Evolutionary conservation across 2,797 vertebrate genomes (phyloP).

Genomic region (Eupleurogrammus muticus): DNA sequence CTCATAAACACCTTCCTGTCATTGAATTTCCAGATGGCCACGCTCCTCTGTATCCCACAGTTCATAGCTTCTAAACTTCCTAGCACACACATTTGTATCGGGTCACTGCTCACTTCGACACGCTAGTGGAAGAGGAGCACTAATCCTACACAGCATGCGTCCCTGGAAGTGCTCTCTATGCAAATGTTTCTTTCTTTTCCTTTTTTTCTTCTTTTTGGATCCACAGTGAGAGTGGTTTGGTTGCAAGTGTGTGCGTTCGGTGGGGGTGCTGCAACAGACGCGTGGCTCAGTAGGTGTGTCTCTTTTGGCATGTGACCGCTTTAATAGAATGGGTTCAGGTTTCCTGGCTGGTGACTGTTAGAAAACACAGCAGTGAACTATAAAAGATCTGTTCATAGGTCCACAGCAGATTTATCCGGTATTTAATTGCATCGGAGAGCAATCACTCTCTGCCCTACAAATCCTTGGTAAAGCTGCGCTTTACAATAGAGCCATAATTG

Average conservation of each 20-base stretch:
- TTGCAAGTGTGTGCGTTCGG: constrained; percentile 33
- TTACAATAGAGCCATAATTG: constrained; percentile 89
- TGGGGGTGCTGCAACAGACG: constrained; percentile 21
- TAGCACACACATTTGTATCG: constrained; percentile 74
- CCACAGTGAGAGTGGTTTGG: constrained; percentile 27
- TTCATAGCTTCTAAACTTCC: constrained; percentile 74
- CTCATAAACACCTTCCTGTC: constrained; percentile 72
- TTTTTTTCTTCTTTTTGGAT: not conserved
- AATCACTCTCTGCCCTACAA: constrained; percentile 84
- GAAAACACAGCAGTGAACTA: constrained; percentile 71
- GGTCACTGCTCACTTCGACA: constrained; percentile 80
- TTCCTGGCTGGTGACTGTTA: constrained; percentile 43
- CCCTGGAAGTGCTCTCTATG: constrained; percentile 72
- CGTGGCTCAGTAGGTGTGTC: constrained; percentile 21
- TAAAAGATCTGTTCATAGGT: constrained; percentile 72
- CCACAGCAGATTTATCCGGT: constrained; percentile 80
- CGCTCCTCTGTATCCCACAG: constrained; percentile 65
- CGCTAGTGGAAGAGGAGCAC: constrained; percentile 65
- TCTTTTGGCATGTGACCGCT: constrained; percentile 41
- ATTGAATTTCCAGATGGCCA: constrained; percentile 83
- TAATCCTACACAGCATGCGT: constrained; percentile 74
- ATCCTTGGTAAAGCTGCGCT: constrained; percentile 84
- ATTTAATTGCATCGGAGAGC: constrained; percentile 84
- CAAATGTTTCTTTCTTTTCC: constrained; percentile 50
- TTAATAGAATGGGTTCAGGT: constrained; percentile 41